Percentiles rank a stretch among this genome's conserved stretches.
Evolutionary conservation across 1,140 invertebrate genomes (phyloP).

Genomic region (Planococcus citri): DNA sequence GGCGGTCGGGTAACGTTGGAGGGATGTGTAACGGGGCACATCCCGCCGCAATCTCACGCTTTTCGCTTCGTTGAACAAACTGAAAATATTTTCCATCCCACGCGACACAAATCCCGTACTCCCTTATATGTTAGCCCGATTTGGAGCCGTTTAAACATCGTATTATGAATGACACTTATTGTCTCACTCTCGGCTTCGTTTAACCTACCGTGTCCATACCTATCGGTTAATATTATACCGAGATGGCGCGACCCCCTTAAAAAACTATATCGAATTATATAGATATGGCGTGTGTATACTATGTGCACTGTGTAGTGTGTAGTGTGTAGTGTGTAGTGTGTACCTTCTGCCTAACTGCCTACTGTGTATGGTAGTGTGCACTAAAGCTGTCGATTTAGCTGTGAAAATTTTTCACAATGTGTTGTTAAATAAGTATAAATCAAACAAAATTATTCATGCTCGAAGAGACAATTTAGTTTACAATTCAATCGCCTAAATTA

Average conservation of each 20-base stretch:
- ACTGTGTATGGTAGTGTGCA: too few relatives aligned
- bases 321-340: too few relatives aligned
- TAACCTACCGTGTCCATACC: slow-evolving; percentile 17
- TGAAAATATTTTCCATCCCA: slow-evolving; percentile 19
- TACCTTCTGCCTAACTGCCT: too few relatives aligned
- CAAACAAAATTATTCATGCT: too few relatives aligned
- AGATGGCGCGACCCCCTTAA: not conserved
- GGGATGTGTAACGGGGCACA: slow-evolving; percentile 14
- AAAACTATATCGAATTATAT: not conserved
- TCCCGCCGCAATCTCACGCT: slow-evolving; percentile 19
- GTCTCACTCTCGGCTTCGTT: slow-evolving; percentile 10
- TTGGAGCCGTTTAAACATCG: slow-evolving; percentile 12
- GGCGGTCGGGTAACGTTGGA: not conserved
- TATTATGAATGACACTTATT: slow-evolving; percentile 20
- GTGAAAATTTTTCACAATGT: too few relatives aligned
- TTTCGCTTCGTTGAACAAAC: slow-evolving; percentile 19
- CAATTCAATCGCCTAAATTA: too few relatives aligned
- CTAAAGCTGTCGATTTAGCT: too few relatives aligned
- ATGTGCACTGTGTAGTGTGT: too few relatives aligned
- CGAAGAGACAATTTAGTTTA: too few relatives aligned
- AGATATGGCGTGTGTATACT: too few relatives aligned
- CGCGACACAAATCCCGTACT: slow-evolving; percentile 16
- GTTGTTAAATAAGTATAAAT: too few relatives aligned
- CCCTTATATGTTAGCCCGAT: slow-evolving; percentile 8
- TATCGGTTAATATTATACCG: slow-evolving; percentile 1